Evolutionary conservation across 1,140 invertebrate species (phyloP), one percentile per base, ranked within the genome.

Genomic region (Tetramorium simillimum): DNA sequence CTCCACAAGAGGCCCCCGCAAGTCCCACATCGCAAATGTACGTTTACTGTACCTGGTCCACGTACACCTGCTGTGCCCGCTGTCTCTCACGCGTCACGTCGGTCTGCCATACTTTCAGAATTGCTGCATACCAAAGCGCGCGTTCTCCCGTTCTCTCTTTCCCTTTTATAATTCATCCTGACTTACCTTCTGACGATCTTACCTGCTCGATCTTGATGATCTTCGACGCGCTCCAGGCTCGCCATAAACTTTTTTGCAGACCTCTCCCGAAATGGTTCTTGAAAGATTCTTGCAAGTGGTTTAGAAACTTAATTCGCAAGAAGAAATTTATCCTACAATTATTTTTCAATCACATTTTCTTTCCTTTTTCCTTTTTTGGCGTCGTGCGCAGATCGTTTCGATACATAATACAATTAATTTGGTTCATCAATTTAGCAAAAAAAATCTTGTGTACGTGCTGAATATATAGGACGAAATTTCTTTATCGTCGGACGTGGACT

Each of bases 21-120:
- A 92, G 91, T 87, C 89, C 9, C 62, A 37, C 93, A 94, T 80
- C 93, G 92, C 82, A 94, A 94, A 94, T 91, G 93, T 94, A 94
- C 89, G 93, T 94, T 90, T 88, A 82, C 87, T 92, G 90, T 90
- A 80, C 77, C 43, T 78, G 76, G 87, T 91, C 87, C 87, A 92
- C 86, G 89, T 91, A 90, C 65, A 69, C 86, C 88, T 73, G 89
- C 82, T 88, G 40, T 69, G 75, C 88, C 85, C 89, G 89, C 85
- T 67, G n/a, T 67, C 65, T 67, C n/a, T 60, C 24, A 33, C 21
- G 51, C 33, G 49, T 24, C 89, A 88, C 46, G 53, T 81, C 75
- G 51, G 77, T 88, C 58, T 81, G 81, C 49, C 88, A 69, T 82
- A 58, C 65, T 78, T 70, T 90, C 80, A 73, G 65, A 76, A 86